These are phyloP conservation scores for Coracopsis vasa DNA, from an alignment of 2,113 vertebrate species.

Conservation along the genomic window DNA sequence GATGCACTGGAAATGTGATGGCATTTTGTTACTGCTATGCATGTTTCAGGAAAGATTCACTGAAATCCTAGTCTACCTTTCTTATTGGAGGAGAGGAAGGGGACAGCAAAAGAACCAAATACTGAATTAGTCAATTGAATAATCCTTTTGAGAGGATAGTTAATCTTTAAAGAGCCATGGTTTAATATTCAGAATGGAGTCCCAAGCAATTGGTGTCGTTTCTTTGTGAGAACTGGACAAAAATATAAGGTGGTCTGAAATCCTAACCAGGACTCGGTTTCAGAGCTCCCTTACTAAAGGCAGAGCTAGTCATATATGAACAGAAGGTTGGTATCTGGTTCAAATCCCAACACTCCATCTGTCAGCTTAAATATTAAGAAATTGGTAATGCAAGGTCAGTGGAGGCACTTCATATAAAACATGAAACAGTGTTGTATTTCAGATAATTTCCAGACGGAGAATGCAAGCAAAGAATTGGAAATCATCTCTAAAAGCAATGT, in stretches of 20 bases:
- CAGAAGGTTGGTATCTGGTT: slow-evolving; percentile 50
- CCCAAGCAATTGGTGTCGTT: neutral
- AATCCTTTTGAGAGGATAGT: neutral
- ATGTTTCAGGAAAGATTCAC: neutral
- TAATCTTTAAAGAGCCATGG: neutral
- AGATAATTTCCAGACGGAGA: neutral
- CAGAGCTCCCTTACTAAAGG: neutral
- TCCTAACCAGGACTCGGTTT: neutral
- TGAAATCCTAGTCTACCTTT: neutral
- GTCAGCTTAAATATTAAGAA: slow-evolving; percentile 61
- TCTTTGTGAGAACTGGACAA: neutral
- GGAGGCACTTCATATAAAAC: slow-evolving; percentile 1
- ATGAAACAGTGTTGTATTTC: neutral
- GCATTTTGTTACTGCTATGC: neutral
- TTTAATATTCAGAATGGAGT: neutral
- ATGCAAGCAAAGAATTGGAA: neutral
- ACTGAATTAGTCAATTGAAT: neutral
- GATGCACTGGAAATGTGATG: neutral
- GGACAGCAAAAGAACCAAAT: neutral
- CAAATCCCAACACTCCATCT: slow-evolving; percentile 54
- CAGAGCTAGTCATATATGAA: slow-evolving; percentile 17
- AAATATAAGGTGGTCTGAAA: neutral
- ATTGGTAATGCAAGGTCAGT: slow-evolving; percentile 3
- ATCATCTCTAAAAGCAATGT: neutral
- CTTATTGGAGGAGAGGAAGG: neutral